Evolutionary conservation across 2,113 vertebrate species (phyloP).

Genomic region (Formicarius rufipectus): DNA sequence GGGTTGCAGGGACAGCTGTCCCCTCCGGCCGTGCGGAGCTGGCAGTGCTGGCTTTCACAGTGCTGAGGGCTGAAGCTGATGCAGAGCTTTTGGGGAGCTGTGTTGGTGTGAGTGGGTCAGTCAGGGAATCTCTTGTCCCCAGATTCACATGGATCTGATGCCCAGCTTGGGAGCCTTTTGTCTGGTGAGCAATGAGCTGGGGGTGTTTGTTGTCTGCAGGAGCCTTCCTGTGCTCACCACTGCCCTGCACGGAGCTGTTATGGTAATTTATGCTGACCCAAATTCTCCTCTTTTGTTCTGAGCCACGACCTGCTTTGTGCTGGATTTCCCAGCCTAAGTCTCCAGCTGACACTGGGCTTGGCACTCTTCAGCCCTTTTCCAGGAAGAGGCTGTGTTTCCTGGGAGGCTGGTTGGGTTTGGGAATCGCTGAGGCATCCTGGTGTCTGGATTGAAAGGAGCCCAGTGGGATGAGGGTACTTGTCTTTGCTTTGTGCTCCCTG

Average conservation of each 20-base stretch:
- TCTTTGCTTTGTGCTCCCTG: accelerated
- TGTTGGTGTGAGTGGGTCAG: background rate
- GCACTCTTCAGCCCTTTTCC: background rate
- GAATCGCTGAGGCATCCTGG: background rate
- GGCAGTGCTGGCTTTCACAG: accelerated
- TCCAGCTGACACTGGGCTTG: background rate
- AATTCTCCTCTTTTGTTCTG: constrained; percentile 6
- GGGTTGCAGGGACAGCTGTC: accelerated
- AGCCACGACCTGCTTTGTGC: background rate
- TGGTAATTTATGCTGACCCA: constrained; percentile 37
- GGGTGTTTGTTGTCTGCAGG: background rate
- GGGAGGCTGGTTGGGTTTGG: accelerated
- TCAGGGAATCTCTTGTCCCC: background rate
- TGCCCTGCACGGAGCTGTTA: background rate
- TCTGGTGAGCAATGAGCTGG: background rate
- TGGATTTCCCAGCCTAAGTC: background rate
- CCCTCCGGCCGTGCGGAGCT: background rate
- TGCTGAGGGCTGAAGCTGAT: background rate
- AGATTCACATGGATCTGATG: accelerated
- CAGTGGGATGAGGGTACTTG: background rate
- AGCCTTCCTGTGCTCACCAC: background rate
- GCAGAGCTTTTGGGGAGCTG: accelerated
- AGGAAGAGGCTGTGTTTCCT: background rate
- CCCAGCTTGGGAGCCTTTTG: background rate
- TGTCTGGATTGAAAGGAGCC: background rate